Evolutionary conservation across 2,113 vertebrate genomes (phyloP).

Genomic region (Equus quagga): DNA sequence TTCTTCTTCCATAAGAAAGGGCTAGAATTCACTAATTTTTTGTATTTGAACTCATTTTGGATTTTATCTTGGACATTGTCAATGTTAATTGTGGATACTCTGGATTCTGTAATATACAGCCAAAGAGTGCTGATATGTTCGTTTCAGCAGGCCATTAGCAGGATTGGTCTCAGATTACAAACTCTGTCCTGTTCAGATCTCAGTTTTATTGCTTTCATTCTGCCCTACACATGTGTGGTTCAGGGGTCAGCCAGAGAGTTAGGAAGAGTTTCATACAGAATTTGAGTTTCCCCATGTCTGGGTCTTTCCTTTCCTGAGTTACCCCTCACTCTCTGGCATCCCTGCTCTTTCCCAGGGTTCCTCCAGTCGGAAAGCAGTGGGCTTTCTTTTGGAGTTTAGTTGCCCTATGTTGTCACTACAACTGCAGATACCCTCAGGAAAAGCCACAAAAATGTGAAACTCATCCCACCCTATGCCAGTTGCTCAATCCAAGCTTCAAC

Average conservation of each 20-base stretch:
- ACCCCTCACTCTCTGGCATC: neutral
- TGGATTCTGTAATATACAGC: neutral
- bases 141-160: neutral
- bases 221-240: neutral
- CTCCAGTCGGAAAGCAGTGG: neutral
- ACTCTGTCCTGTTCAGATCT: neutral
- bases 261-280: neutral
- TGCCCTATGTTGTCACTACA: neutral
- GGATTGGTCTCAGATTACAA: neutral
- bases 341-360: neutral
- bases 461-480: neutral
- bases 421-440: neutral
- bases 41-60: neutral
- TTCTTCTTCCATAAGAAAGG: neutral
- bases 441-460: slow-evolving; percentile 2
- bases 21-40: neutral
- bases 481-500: neutral
- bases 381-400: neutral
- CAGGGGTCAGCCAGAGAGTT: neutral
- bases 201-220: neutral
- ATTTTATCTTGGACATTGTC: neutral
- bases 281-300: neutral
- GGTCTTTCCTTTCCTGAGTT: neutral
- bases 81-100: neutral
- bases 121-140: neutral